Evolutionary conservation across 2,888 invertebrate species (phyloP).

Genomic region (Protodeltote pygarga): DNA sequence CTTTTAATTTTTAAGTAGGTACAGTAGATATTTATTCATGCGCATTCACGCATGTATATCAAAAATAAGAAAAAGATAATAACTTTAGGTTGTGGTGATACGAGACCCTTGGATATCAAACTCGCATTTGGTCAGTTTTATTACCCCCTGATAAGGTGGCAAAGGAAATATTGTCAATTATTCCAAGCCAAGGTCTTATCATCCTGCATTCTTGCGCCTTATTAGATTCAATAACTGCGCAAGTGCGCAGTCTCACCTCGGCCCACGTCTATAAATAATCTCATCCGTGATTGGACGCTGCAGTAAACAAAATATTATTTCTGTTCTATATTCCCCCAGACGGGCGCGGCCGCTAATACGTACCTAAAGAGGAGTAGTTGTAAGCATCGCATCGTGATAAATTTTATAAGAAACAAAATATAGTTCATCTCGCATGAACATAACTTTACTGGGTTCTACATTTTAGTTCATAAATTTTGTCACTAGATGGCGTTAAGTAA

Average conservation of each 20-base stretch:
- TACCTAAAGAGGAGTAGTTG: conserved; percentile 6
- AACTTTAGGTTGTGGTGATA: no score
- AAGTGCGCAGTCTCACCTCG: conserved; percentile 29
- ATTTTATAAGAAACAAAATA: no score
- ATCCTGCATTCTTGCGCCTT: conserved; percentile 34
- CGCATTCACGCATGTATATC: no score
- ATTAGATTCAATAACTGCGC: conserved; percentile 34
- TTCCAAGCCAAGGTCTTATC: conserved; percentile 34
- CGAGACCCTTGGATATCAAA: no score
- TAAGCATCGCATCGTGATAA: conserved; percentile 6
- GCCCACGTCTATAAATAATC: conserved; percentile 51
- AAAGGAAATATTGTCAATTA: conserved; percentile 32
- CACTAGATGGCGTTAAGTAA: conserved; percentile 40
- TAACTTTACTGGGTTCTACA: conserved; percentile 25
- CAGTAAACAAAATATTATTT: conserved; percentile 45
- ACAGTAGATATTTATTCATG: no score
- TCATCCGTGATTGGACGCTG: conserved; percentile 46
- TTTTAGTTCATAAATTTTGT: neutral
- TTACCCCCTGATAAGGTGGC: conserved; percentile 18
- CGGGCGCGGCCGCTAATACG: conserved; percentile 10
- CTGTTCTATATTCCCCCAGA: conserved; percentile 32
- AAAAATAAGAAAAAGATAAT: no score
- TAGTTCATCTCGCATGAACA: conserved; percentile 15
- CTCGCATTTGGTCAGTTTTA: conserved; percentile 27
- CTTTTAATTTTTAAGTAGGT: conserved; percentile 7